Conservation (phyloP, 2,888 invertebrate genomes). For the Lamellibrachia columna region DNA sequence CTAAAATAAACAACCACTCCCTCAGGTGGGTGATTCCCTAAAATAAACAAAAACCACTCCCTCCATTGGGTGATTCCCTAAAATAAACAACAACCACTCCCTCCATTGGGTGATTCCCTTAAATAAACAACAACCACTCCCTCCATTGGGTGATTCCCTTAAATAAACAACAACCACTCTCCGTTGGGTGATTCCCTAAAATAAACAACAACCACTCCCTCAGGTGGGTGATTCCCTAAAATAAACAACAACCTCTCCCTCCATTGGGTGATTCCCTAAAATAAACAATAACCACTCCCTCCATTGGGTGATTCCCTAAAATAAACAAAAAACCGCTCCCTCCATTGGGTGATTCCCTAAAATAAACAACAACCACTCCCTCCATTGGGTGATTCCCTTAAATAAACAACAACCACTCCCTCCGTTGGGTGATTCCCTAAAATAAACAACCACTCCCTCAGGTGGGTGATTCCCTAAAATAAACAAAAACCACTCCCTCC, state of each 20-base stretch:
- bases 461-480: too few relatives aligned
- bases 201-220: not conserved
- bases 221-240: not conserved
- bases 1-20: not conserved
- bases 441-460: too few relatives aligned
- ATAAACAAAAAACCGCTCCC: not conserved
- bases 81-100: not conserved
- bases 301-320: too few relatives aligned
- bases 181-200: not conserved
- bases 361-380: not conserved
- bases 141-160: too few relatives aligned
- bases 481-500: not conserved
- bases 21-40: not conserved
- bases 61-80: not conserved
- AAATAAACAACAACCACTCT: not conserved
- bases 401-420: not conserved
- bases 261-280: too few relatives aligned
- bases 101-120: not conserved
- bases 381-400: not conserved
- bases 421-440: not conserved
- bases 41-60: not conserved
- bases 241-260: not conserved
- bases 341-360: not conserved
- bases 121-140: too few relatives aligned
- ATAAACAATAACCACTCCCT: too few relatives aligned